Evolutionary conservation across 2,113 vertebrate species (phyloP), one percentile per base, ranked within the genome.

Genomic region (Mohoua ochrocephala): DNA sequence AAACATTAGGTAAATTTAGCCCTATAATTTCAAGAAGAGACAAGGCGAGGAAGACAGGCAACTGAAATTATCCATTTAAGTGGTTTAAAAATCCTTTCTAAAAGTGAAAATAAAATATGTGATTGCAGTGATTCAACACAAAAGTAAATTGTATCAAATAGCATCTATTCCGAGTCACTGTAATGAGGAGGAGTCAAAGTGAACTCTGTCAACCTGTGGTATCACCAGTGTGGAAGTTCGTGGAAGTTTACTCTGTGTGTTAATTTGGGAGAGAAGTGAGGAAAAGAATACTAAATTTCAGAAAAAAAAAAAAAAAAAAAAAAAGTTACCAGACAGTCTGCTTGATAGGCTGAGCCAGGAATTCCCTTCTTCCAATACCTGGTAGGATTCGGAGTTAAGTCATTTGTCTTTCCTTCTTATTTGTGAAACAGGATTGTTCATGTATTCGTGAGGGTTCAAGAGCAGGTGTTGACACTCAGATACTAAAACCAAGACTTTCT

Each of bases 21-120:
- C 7, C 5, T 63, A 6, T 9, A 68, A 28, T 68, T 19, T 90
- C 19, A 37, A 59, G 57, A 87, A 71, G 17, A 54, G 11, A 65
- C 26, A 73, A 57, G 11, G 28, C 0, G 0, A 81, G 45, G 17
- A 76, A 57, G 45, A 49, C 6, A 33, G 10, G 18, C 15, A 73
- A 23, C 39, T 27, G 31, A 44, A 90, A 76, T 59, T 63, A 31
- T 57, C n/a, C 63, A 1, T 64, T 27, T 50, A 35, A 87, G 18
- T 59, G 4, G 17, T 77, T 70, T 71, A 21, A 92, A 87, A 81
- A 59, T 64, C 5, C 11, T 49, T 69, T 81, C n/a, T 18, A 17
- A 87, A 94, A 60, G 9, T 54, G 39, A 69, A 81, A 77, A 73
- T 71, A 20, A 61, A 70, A 52, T 63, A 39, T 2, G 2, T 57